Evolutionary conservation across 1,140 invertebrate species (phyloP).

Genomic region (Teleopsis dalmanni): DNA sequence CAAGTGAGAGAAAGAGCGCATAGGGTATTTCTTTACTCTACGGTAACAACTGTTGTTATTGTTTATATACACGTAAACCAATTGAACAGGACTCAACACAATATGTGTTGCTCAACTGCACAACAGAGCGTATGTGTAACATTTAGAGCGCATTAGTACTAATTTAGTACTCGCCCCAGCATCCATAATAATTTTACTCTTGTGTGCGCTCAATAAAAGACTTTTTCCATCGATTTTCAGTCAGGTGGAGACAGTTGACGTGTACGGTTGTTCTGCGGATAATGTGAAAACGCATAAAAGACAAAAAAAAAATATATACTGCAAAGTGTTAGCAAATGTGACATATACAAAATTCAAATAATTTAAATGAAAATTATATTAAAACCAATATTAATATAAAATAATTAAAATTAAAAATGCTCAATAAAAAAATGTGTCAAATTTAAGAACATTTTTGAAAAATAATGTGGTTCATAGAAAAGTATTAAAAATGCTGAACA

Average conservation of each 20-base stretch:
- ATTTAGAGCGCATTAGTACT: neutral
- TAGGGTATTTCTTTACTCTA: too few species aligned
- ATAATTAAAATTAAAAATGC: too few species aligned
- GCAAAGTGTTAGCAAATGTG: neutral
- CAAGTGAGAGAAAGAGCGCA: neutral
- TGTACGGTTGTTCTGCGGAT: conserved; percentile 40
- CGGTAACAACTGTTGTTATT: too few species aligned
- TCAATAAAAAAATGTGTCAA: too few species aligned
- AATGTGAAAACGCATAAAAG: conserved; percentile 14
- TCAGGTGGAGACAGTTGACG: conserved; percentile 45
- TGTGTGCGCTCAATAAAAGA: neutral
- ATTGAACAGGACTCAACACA: too few species aligned
- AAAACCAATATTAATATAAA: too few species aligned
- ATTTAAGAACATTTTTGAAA: too few species aligned
- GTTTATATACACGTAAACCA: too few species aligned
- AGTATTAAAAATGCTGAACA: too few species aligned
- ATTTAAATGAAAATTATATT: too few species aligned
- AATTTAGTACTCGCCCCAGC: neutral
- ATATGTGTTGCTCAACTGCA: too few species aligned
- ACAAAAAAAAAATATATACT: neutral
- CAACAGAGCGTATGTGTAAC: neutral
- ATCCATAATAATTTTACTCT: neutral
- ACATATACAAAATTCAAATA: neutral
- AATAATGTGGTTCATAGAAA: too few species aligned
- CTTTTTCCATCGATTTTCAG: conserved; percentile 16